phyloP scores from a whole-genome alignment of 2,888 invertebrate species.

The Diachrysia chrysitis region DNA sequence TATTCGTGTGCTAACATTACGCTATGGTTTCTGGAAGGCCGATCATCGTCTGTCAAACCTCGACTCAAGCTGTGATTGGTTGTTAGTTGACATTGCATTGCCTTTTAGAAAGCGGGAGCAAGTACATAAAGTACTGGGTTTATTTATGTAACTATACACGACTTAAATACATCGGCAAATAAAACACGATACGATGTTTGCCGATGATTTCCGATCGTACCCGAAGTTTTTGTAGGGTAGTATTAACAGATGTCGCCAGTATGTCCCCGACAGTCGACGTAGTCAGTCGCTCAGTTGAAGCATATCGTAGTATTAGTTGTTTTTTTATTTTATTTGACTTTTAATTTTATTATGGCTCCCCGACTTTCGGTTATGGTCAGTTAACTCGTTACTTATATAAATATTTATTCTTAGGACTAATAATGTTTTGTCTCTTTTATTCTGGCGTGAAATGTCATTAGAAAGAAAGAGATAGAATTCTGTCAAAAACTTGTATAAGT shows the following conservation, averaged over 20 bases:
- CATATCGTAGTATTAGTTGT: constrained; percentile 49
- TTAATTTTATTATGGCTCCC: constrained; percentile 22
- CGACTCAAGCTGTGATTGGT: background rate
- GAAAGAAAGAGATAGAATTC: background rate
- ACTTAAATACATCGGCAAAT: background rate
- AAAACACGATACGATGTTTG: background rate
- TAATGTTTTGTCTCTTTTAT: background rate
- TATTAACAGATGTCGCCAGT: background rate
- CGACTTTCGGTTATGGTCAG: constrained; percentile 23
- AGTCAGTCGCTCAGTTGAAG: constrained; percentile 47
- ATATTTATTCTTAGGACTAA: background rate
- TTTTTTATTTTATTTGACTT: constrained; percentile 28
- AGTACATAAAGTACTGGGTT: background rate
- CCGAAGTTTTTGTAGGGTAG: background rate
- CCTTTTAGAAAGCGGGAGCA: background rate
- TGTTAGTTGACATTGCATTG: background rate
- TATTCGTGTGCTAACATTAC: background rate
- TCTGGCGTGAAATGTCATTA: background rate
- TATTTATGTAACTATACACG: background rate
- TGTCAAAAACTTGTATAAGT: background rate
- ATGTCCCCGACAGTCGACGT: constrained; percentile 33
- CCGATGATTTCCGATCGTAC: background rate
- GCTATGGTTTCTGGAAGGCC: background rate
- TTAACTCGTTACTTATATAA: background rate
- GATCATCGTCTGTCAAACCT: background rate